Conservation (phyloP, 2,797 vertebrate genomes). For the Anisognathus igniventris region DNA sequence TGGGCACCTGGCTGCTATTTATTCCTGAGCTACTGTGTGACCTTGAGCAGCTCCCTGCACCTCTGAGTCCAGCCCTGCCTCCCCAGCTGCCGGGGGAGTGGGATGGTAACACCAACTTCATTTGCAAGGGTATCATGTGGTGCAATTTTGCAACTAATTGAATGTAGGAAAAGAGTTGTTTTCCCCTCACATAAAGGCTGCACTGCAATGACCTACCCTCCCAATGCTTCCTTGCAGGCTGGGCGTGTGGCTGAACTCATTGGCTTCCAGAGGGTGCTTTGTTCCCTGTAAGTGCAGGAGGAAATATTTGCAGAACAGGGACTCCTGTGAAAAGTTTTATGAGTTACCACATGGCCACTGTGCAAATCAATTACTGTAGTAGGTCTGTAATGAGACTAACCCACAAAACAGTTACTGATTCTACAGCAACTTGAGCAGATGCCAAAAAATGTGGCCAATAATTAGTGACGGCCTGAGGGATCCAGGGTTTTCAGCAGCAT, state of each 20-base stretch:
- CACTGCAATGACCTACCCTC: neutral
- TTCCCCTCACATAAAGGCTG: neutral
- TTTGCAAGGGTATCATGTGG: neutral
- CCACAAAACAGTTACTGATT: slow-evolving; percentile 46
- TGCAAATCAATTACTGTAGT: slow-evolving; percentile 46
- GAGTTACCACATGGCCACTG: slow-evolving; percentile 40
- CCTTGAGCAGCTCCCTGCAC: neutral
- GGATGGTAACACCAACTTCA: neutral
- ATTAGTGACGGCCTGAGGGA: neutral
- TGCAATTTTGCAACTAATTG: neutral
- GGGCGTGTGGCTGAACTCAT: accelerated
- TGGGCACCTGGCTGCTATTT: slow-evolving; percentile 5
- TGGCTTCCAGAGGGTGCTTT: neutral
- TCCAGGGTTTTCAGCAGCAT: accelerated
- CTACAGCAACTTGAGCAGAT: slow-evolving; percentile 34
- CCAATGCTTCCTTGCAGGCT: neutral
- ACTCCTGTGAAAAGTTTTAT: slow-evolving; percentile 32
- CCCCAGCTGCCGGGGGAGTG: neutral
- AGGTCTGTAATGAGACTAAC: slow-evolving; percentile 33
- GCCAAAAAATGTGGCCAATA: slow-evolving; percentile 41
- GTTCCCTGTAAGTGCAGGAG: neutral
- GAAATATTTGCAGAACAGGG: neutral
- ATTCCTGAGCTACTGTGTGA: slow-evolving; percentile 3
- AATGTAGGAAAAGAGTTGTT: neutral
- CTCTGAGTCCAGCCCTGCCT: slow-evolving; percentile 30